Base-by-base conservation (phyloP, 2,797 vertebrate species). In the Schizopygopsis malacanthus region DNA sequence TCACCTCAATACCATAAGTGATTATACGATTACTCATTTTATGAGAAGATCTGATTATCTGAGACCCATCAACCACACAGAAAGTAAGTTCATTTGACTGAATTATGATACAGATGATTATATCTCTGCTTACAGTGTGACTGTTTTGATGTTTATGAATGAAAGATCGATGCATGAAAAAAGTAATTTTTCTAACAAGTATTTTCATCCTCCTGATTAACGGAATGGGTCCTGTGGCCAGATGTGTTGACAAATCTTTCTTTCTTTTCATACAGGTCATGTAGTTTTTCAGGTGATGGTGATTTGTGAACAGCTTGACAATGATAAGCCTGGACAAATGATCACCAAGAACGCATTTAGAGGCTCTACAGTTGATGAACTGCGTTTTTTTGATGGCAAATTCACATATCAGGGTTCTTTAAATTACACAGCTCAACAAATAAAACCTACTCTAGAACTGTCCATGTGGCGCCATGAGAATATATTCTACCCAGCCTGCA, bases 361-460 rank as follows among this genome's bases (percentile, higher is more conserved):
- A 39, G 77, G 77, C 50, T 16, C 50, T 16, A 79, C 77, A 9
- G 12, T 39, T 15, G 77, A 79, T n/a, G 77, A 79, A 45, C 33
- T 79, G 50, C 52, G n/a, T 22, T 79, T 41, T 37, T 41, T 22
- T 12, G 54, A 79, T 5, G 54, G 54, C 18, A 41, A 63, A 22
- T 59, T 56, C 22, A 59, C 33, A 25, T 79, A 56, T 63, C 50
- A 79, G 11, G 22, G 52, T 41, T 7, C 10, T 37, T 67, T 67
- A 20, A 59, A 79, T 63, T 56, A 13, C 50, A 56, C 52, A 22
- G 18, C 7, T 4, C 37, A 10, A 41, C 3, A 59, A 16, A n/a
- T 79, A 8, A 59, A 79, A 25, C 70, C 41, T 4, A 6, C 6
- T 45, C 41, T 72, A 12, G 70, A 72, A n/a, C 70, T 72, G 39